Evolutionary conservation across 2,888 invertebrate genomes (phyloP), one percentile per base, ranked within the genome.

Genomic region (Rhimphoctona megacephalus): DNA sequence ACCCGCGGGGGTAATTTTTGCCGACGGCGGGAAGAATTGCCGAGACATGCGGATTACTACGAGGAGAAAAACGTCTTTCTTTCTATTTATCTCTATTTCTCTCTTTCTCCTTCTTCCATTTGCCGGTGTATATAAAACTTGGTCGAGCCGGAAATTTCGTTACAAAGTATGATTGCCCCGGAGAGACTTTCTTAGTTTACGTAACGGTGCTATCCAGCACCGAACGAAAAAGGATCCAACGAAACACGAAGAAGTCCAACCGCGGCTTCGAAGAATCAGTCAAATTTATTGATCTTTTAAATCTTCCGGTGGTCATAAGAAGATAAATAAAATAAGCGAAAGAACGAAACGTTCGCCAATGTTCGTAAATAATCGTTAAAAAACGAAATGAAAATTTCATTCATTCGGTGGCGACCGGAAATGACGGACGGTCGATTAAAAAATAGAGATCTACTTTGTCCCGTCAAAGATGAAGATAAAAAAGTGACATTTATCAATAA

Each of bases 181-280:
- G 39, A 36, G 43, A 73, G 84, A 80, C 74, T 74, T 57, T 74
- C 74, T 80, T 76, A 76, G 73, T 77, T 86, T 82, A 80, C 81
- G 76, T 86, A 88, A 88, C 86, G 80, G 86, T 33, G 39, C 33
- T 69, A 66, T 61, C 57, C 67, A 22, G 39, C 78, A 22, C 39
- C 43, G 69, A 73, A 49, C 64, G 52, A 70, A 69, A 72, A 83
- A 69, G 69, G 61, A 64, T 19, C 67, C 54, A 57, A 49, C 19
- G 39, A 74, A 64, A 64, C n/a, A 52, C 49, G 39, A 39, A 79
- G 54, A 43, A 46, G 33, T 77, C 86, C 81, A 81, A 87, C 85
- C 88, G 78, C 82, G 87, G 77, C 88, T 88, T 89, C 88, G 87
- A 73, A 80, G 88, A 89, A 90, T 81, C 88, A 85, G 87, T 74